Evolutionary conservation across 2,797 vertebrate species (phyloP).

Genomic region (Chanos chanos): DNA sequence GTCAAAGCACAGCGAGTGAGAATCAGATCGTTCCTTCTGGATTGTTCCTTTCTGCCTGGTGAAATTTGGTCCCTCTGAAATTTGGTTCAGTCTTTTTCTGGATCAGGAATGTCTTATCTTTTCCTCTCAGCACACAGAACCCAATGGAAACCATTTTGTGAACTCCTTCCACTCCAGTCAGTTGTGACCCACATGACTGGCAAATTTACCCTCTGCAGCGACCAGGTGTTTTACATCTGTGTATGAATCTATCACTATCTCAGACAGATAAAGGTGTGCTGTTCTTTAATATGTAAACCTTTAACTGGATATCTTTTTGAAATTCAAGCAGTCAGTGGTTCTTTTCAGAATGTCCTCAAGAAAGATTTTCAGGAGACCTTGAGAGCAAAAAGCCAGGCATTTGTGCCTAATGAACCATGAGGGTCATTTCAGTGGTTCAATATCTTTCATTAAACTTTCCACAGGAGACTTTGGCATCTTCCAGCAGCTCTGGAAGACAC

Average conservation of each 20-base stretch:
- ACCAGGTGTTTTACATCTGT: slow-evolving; percentile 28
- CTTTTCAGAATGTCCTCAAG: too few relatives aligned
- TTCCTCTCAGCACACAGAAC: slow-evolving; percentile 11
- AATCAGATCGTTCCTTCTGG: neutral
- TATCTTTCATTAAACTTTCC: slow-evolving; percentile 35
- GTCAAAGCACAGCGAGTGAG: neutral
- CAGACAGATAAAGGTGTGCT: too few relatives aligned
- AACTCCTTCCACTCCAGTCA: neutral
- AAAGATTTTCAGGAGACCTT: slow-evolving; percentile 8
- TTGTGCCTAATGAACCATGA: slow-evolving; percentile 34
- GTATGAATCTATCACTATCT: too few relatives aligned
- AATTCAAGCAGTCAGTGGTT: too few relatives aligned
- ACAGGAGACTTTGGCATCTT: neutral
- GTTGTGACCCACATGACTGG: neutral
- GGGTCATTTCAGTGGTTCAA: slow-evolving; percentile 34
- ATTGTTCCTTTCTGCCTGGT: neutral
- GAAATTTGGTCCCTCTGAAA: neutral
- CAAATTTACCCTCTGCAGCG: slow-evolving; percentile 15
- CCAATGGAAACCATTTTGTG: slow-evolving; percentile 1
- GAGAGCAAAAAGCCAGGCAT: slow-evolving; percentile 16
- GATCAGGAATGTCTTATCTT: neutral
- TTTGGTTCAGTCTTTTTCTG: too few relatives aligned
- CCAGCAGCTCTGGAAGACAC: neutral
- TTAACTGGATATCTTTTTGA: too few relatives aligned
- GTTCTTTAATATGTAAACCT: too few relatives aligned